Evolutionary conservation across 2,797 vertebrate genomes (phyloP), one percentile per base, ranked within the genome.

Genomic region (Echeneis naucrates): DNA sequence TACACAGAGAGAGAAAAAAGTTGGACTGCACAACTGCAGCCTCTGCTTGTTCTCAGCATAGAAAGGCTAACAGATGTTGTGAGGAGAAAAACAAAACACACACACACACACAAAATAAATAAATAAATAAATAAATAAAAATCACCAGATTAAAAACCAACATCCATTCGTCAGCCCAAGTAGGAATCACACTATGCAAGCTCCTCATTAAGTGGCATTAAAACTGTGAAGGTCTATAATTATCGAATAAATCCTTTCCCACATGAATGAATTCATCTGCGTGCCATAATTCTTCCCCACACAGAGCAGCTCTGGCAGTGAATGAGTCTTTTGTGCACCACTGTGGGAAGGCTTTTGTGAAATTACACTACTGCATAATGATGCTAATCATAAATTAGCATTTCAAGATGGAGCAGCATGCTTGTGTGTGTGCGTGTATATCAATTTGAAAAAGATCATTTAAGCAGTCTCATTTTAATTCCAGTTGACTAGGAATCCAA

Each of bases 361-460:
- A 94, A 93, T 92, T 91, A 90, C 88, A 91, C 85, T 52, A 82
- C 86, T 74, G 86, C 91, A 94, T 94, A 93, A 93, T 93, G 89
- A 94, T 90, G 91, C 87, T 92, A 91, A 93, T 93, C 88, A 93
- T 87, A 90, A 93, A 94, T 94, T 93, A 89, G 92, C 92, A 95
- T 94, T 91, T 93, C 80, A 88, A 90, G 88, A 93, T 90, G 84
- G 88, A 89, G 73, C 77, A 26, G 86, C 45, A 11, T 82, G 83
- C 85, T 80, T 86, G 74, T 72, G 68, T 83, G 74, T 59, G 44
- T 61, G 37, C 55, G 3, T 69, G 55, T 86, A 24, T 77, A 58
- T 69, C 62, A 48, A 77, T 80, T 37, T 67, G 51, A 70, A 23
- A 53, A 60, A 45, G 54, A 78, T 68, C 74, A 58, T 63, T 50